Evolutionary conservation across 2,888 invertebrate species (phyloP).

Genomic region (Tetrapedia diversipes): DNA sequence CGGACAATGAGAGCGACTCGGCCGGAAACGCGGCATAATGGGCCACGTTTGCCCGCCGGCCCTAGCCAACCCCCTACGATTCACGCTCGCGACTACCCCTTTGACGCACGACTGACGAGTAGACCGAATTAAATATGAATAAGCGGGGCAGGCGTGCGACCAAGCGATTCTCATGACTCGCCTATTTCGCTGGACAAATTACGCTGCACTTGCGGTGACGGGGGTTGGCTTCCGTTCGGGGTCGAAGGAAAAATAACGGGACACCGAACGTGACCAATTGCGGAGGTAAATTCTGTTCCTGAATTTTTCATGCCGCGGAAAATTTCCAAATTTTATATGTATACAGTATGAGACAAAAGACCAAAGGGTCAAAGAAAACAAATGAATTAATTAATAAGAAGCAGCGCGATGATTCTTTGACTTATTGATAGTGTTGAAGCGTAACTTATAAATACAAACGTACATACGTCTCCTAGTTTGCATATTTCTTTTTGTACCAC

Average conservation of each 20-base stretch:
- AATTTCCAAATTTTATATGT: background rate
- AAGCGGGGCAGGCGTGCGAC: constrained; percentile 57
- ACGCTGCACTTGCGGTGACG: constrained; percentile 42
- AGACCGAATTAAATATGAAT: constrained; percentile 73
- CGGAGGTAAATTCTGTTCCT: background rate
- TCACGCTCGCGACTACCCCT: constrained; percentile 60
- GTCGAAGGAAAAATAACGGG: background rate
- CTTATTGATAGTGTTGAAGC: too few relatives aligned
- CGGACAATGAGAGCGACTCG: constrained; percentile 59
- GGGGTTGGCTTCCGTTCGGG: background rate
- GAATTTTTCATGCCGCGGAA: too few relatives aligned
- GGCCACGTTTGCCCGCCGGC: constrained; percentile 55
- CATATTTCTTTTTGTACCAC: too few relatives aligned
- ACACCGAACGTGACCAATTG: background rate
- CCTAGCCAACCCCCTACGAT: constrained; percentile 56
- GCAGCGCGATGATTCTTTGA: too few relatives aligned
- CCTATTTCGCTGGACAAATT: constrained; percentile 40
- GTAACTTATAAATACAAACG: too few relatives aligned
- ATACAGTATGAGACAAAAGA: too few relatives aligned
- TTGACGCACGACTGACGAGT: constrained; percentile 63
- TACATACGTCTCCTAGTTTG: too few relatives aligned
- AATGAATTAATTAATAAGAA: too few relatives aligned
- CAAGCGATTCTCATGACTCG: constrained; percentile 62
- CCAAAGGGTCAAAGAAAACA: too few relatives aligned
- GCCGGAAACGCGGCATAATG: constrained; percentile 66